A percentile compares a stretch with the other conserved stretches of the same genome.
These are phyloP conservation scores for Numida meleagris DNA, from an alignment of 2,113 vertebrate genomes.

Conservation along the genomic window DNA sequence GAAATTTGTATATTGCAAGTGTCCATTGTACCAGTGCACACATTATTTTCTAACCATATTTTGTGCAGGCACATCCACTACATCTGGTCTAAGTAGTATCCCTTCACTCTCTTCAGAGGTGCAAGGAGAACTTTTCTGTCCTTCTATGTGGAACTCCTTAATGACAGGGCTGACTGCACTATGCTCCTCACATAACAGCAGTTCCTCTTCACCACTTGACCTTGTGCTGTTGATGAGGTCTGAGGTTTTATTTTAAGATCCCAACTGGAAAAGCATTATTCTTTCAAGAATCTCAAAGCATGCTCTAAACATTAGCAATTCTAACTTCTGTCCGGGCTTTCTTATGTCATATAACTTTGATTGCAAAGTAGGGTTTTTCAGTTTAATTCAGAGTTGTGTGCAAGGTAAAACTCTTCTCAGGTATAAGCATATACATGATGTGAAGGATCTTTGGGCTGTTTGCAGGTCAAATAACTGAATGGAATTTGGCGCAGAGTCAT, in stretches of 20 bases:
- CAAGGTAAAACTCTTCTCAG: not conserved
- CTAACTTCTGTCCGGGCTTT: not conserved
- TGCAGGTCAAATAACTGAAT: not conserved
- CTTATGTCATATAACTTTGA: not conserved
- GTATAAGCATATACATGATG: not conserved
- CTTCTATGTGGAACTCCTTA: not conserved
- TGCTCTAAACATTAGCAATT: not conserved
- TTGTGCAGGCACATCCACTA: not conserved
- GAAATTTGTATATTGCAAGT: not conserved
- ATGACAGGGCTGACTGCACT: not conserved
- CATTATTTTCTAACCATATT: not conserved
- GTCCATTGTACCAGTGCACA: not conserved
- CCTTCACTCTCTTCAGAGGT: not conserved
- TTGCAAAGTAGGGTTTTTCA: not conserved
- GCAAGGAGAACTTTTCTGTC: not conserved
- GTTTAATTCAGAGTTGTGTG: not conserved
- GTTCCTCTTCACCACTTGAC: not conserved
- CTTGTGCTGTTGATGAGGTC: not conserved
- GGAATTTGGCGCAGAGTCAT: not conserved
- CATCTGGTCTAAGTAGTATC: not conserved
- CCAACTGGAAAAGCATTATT: slow-evolving; percentile 2
- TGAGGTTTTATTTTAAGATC: not conserved
- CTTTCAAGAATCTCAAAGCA: not conserved
- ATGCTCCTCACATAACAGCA: not conserved
- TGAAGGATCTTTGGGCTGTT: not conserved